Evolutionary conservation across 2,113 vertebrate genomes (phyloP), one percentile per base, ranked within the genome.

Genomic region (Cyanoramphus novaezelandiae): DNA sequence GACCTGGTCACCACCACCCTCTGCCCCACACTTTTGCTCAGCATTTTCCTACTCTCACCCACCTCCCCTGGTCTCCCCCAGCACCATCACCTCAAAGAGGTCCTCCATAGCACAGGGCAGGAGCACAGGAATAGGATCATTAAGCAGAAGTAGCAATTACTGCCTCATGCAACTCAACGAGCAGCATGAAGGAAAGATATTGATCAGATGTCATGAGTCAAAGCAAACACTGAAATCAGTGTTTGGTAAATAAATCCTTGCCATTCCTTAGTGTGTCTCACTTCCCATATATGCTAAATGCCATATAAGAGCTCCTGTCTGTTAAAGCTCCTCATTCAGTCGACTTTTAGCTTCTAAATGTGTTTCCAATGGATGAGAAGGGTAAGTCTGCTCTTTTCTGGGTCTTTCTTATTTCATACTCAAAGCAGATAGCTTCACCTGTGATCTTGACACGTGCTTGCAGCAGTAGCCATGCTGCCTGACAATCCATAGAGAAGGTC

Each of bases 221-320:
- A 82, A 90, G 82, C 85, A 82, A 92, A 65, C 79, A 62, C 18
- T 63, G 82, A 80, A 69, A 92, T 88, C 49, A 70, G 78, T 17
- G 18, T 44, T 69, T 2, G 57, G 71, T 90, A 94, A 93, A 93
- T 97, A 97, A 96, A 95, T 95, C 94, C 68, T 92, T 95, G 76
- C 79, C 96, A 96, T 97, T 96, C 96, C 93, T 86, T 12, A 65
- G 90, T 17, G 59, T 97, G 96, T 86, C 96, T 97, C 96, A 97
- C 76, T 92, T 96, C 96, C 94, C 92, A 65, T 68, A 6, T 10
- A 12, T 1, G 75, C 63, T 69, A 62, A 90, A 65, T 3, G 3
- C 88, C 68, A 0, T 97, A 97, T 96, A 97, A 97, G 94, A 44
- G 68, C 49, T 80, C 79, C 92, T 0, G 47, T 18, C 49, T 52